Base-by-base conservation (phyloP, 2,113 vertebrate species). In the Pantherophis guttatus region DNA sequence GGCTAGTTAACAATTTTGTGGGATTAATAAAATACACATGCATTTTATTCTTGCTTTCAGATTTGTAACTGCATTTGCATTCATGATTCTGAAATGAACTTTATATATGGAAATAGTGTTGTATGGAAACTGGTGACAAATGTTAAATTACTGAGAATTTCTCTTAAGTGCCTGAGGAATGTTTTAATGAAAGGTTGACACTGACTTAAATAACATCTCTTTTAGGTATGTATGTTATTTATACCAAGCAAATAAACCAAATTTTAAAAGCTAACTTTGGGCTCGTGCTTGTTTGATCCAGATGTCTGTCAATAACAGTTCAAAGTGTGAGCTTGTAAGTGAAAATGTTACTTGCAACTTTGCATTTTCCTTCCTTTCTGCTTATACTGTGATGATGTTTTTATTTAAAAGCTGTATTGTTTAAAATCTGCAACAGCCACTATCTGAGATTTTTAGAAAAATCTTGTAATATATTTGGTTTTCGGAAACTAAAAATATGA, bases 21-120 rank as follows among this genome's bases (percentile, higher is more conserved):
- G 90, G 88, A 93, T 91, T 91, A 48, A 17, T 87, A 44, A 44
- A 85, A 57, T n/a, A 29, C 1, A 86, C 5, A 11, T 92, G 55
- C 92, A 12, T 81, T 93, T 92, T 93, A 93, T 90, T 92, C 21
- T 44, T 93, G 0, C 13, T 89, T 2, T 57, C 86, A 81, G 70
- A 10, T 89, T 94, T 13, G 0, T 86, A 48, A 26, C 2, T 53
- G 52, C 58, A 86, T 89, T 85, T 93, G 3, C 13, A 59, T 81
- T 92, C 93, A 44, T 50, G 93, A 89, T 94, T 95, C 59, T 59
- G 75, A 87, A 92, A 54, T 21, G 0, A 26, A 21, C 57, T 59
- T 65, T 93, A 54, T 92, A 9, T 24, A 4, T 53, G 10, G 17
- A 86, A 44, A 26, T 92, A 89, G 92, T 95, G 59, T 15, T n/a